Evolutionary conservation across 2,888 invertebrate genomes (phyloP), one percentile per base, ranked within the genome.

Genomic region (Laothoe populi): DNA sequence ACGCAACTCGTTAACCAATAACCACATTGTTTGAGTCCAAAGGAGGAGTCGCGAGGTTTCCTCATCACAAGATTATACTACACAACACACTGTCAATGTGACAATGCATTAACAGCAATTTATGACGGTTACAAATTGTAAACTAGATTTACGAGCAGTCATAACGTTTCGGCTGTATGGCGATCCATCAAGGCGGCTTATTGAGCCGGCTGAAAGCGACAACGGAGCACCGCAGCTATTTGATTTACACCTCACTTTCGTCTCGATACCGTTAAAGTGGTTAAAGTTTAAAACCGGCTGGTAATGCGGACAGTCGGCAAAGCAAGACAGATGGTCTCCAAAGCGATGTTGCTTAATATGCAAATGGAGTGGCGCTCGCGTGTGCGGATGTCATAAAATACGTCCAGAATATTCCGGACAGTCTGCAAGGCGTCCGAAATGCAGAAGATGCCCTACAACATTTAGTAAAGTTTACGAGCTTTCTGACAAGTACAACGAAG

Each of bases 191-290:
- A 71, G 71, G 63, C 70, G 71, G 69, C 74, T 78, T 79, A 75
- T 72, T 73, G 70, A 70, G 70, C 67, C 70, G 59, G 71, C 72
- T 77, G 81, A 80, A 79, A 80, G 74, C 80, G 82, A 83, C 82
- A 84, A 81, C 79, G 77, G 75, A 78, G 70, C 65, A 64, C 49
- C 67, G 48, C 23, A 8, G 62, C 70, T 70, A 76, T 86, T 84
- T 86, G 84, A 88, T 88, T 88, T 84, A 87, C 84, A 83, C 80
- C 78, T 88, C 87, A 88, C 88, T 90, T 90, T 90, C 88, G 76
- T 83, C 81, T 76, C 72, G 68, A 78, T 86, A 89, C 90, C 90
- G 90, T 89, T 90, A 90, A 82, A 77, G 78, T 87, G 82, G 90
- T 89, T 90, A 90, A 82, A 77, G 78, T 87, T 82, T 88, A 80